Base-by-base conservation (phyloP, 2,888 invertebrate species). In the Campoplex capitator region DNA sequence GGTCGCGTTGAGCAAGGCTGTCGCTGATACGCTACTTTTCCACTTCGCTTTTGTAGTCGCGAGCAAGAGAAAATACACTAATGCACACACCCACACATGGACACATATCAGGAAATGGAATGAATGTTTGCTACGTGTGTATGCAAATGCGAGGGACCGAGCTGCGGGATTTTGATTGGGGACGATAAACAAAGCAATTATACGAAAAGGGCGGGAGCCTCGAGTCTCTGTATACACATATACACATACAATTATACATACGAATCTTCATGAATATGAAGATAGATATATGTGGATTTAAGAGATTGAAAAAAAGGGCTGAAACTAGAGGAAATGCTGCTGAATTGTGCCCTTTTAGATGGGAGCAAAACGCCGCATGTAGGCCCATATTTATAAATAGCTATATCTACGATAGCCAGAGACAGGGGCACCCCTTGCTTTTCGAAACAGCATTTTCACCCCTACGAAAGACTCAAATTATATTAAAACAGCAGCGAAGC, bases 111-210 rank as follows among this genome's bases (percentile, higher is more conserved):
- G 62, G 3, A 32, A 62, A 84, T 78, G 83, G 51, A 56, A 68
- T 56, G 9, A 11, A 56, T 28, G 38, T 76, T 71, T 77, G 86
- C 86, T 89, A 90, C 89, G 91, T 89, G 91, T 91, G 91, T 93
- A 93, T 94, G 93, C 93, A 93, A 93, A 93, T 94, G 91, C 86
- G 90, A 81, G 74, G 75, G 74, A 75, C 67, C 68, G 23, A 56
- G 81, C 76, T 48, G 77, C 82, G 83, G 89, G 85, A 89, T 89
- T 90, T 88, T 91, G 93, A 93, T 93, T 93, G 91, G 91, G 91
- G 90, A 92, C 92, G 93, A 94, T 94, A 94, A 94, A 94, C 93
- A 93, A 93, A 94, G 93, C 93, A 94, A 94, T 94, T 94, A 94
- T 93, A 92, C 91, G 91, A 91, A 91, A 92, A 92, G 91, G 92